Evolutionary conservation across 2,888 invertebrate species (phyloP).

Genomic region (Meteorus cinctellus): DNA sequence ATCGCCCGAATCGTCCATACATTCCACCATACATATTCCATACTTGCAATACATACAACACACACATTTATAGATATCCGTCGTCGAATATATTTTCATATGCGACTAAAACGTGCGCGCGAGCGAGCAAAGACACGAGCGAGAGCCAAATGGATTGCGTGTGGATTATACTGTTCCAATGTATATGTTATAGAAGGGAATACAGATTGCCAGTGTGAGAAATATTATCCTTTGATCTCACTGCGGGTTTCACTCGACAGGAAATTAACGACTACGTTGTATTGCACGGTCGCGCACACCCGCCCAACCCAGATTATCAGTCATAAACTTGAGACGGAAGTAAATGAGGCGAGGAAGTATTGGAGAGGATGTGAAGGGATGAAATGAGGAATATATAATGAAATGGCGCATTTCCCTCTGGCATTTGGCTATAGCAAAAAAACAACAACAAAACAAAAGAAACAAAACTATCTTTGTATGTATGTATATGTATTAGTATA

Average conservation of each 20-base stretch:
- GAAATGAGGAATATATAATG: neutral
- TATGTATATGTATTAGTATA: slow-evolving; percentile 31
- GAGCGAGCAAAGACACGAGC: neutral
- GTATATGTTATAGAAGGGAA: slow-evolving; percentile 49
- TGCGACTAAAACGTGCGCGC: slow-evolving; percentile 14
- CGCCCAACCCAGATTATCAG: slow-evolving; percentile 63
- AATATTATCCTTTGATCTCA: slow-evolving; percentile 70
- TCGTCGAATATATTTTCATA: slow-evolving; percentile 13
- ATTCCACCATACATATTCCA: neutral
- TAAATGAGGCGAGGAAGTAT: slow-evolving; percentile 54
- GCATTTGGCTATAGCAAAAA: slow-evolving; percentile 14
- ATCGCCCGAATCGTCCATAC: neutral
- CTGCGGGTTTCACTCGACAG: slow-evolving; percentile 64
- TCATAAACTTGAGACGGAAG: slow-evolving; percentile 61
- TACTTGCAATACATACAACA: neutral
- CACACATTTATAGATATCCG: slow-evolving; percentile 21
- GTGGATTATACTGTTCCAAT: slow-evolving; percentile 61
- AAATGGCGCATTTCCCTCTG: slow-evolving; percentile 15
- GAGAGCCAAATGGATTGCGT: slow-evolving; percentile 58
- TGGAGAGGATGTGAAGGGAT: slow-evolving; percentile 17
- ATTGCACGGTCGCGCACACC: slow-evolving; percentile 51
- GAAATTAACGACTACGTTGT: slow-evolving; percentile 64
- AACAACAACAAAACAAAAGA: neutral
- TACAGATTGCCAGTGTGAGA: slow-evolving; percentile 57
- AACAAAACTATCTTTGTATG: slow-evolving; percentile 8